Evolutionary conservation across 1,140 invertebrate genomes (phyloP).

Genomic region (Cherax destructor): DNA sequence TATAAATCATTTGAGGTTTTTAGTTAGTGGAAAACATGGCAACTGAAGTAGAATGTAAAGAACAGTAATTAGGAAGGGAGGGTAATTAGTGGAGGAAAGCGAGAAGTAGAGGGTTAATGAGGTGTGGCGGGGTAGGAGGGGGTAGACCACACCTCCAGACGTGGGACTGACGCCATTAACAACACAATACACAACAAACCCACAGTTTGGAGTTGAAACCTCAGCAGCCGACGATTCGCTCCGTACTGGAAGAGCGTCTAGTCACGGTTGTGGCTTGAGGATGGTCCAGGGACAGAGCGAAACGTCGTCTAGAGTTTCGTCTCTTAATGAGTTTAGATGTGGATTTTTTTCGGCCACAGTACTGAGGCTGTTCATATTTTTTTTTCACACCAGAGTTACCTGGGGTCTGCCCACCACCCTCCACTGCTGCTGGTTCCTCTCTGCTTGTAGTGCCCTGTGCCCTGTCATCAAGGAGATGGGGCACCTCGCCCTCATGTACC

Average conservation of each 20-base stretch:
- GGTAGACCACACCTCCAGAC: not conserved
- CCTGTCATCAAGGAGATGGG: not conserved
- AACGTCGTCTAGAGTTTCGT: too few relatives aligned
- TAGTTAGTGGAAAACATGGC: not conserved
- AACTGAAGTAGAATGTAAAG: not conserved
- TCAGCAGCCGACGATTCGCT: too few relatives aligned
- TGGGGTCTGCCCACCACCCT: slow-evolving; percentile 27
- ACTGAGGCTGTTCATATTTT: too few relatives aligned
- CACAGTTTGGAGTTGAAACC: too few relatives aligned
- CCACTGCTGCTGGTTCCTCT: not conserved
- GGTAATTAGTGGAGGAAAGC: not conserved
- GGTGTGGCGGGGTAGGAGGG: not conserved
- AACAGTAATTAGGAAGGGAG: not conserved
- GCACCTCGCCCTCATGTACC: not conserved
- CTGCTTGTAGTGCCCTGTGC: not conserved
- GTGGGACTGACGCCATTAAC: not conserved
- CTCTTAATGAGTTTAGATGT: too few relatives aligned
- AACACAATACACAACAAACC: not conserved
- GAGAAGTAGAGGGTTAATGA: not conserved
- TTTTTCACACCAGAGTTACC: slow-evolving; percentile 10
- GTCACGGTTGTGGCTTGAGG: too few relatives aligned
- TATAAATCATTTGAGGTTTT: too few relatives aligned
- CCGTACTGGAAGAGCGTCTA: too few relatives aligned
- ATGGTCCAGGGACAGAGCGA: too few relatives aligned
- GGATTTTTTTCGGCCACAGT: too few relatives aligned